phyloP scores from a whole-genome alignment of 2,113 vertebrate genomes.

The Sorex fumeus region DNA sequence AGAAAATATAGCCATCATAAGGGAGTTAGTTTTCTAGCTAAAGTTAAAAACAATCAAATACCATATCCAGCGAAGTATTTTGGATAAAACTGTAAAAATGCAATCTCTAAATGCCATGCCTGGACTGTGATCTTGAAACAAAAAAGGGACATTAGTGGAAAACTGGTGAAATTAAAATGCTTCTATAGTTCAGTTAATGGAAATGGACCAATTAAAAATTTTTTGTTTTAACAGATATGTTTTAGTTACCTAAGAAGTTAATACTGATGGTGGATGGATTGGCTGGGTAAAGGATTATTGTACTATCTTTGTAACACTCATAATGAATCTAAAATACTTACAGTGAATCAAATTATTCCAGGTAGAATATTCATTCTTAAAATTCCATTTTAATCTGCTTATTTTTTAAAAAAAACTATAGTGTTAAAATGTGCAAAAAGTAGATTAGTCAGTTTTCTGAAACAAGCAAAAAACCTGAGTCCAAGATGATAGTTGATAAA shows the following conservation, averaged over 20 bases:
- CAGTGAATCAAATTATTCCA: background rate
- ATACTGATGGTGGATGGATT: background rate
- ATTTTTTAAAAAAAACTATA: background rate
- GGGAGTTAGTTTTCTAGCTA: background rate
- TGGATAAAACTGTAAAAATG: slow-evolving; percentile 15
- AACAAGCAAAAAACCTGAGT: slow-evolving; percentile 21
- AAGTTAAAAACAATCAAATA: background rate
- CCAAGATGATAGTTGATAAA: background rate
- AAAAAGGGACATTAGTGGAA: slow-evolving; percentile 31
- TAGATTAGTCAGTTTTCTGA: slow-evolving; percentile 36
- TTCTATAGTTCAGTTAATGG: background rate
- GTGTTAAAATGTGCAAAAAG: background rate
- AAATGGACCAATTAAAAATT: background rate
- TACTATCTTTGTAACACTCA: background rate
- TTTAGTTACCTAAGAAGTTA: background rate
- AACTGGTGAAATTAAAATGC: background rate
- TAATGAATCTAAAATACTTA: background rate
- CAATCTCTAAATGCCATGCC: background rate
- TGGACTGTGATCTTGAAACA: background rate
- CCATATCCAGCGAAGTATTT: slow-evolving; percentile 1
- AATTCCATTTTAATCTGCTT: background rate
- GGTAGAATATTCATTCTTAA: slow-evolving; percentile 26
- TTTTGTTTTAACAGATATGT: background rate
- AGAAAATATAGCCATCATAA: background rate
- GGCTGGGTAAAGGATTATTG: background rate